Evolutionary conservation across 2,113 vertebrate genomes (phyloP).

Genomic region (Malurus elegans): DNA sequence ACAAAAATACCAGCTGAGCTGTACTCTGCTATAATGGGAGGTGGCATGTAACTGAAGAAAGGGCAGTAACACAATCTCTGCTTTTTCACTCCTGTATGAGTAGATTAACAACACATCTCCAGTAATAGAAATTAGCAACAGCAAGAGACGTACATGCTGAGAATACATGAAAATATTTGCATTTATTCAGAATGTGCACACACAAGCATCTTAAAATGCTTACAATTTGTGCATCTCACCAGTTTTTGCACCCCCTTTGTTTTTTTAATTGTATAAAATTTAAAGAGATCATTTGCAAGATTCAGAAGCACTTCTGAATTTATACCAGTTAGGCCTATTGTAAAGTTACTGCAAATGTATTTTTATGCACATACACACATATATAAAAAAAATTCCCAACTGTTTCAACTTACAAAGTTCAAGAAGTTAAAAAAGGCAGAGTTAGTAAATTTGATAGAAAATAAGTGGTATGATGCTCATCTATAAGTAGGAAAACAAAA

Average conservation of each 20-base stretch:
- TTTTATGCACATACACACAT: accelerated
- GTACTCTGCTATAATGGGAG: not conserved
- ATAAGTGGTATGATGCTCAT: not conserved
- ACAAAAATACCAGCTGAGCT: not conserved
- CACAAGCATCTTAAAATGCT: not conserved
- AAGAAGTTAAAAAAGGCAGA: not conserved
- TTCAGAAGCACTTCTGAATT: not conserved
- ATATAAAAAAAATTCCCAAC: not conserved
- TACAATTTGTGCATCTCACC: not conserved
- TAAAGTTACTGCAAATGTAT: not conserved
- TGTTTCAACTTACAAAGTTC: not conserved
- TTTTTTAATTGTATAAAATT: not conserved
- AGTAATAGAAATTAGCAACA: not conserved
- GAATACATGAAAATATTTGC: not conserved
- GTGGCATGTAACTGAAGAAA: not conserved
- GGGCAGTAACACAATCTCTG: not conserved
- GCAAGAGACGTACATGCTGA: not conserved
- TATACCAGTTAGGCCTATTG: not conserved
- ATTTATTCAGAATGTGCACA: not conserved
- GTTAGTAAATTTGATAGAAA: not conserved
- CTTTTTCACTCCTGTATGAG: not conserved
- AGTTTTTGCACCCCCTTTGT: not conserved
- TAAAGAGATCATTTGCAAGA: not conserved
- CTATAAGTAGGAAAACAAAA: not conserved
- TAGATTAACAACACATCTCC: not conserved